Evolutionary conservation across 2,113 vertebrate genomes (phyloP), one percentile per base, ranked within the genome.

Genomic region (Nematolebias whitei): DNA sequence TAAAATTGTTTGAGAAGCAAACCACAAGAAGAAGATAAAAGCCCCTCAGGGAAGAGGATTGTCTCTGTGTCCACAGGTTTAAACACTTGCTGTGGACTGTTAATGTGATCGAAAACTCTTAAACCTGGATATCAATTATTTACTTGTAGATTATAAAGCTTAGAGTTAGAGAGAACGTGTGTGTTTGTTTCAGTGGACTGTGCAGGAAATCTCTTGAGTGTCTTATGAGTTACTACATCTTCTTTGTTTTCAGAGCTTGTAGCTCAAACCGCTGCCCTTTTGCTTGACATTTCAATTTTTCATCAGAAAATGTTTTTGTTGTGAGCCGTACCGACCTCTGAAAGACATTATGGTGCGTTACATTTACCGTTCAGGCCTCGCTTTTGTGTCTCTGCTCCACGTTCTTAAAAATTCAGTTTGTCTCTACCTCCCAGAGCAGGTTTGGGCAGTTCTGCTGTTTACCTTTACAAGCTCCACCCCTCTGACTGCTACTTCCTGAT

Each of bases 381-480:
- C 2, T 2, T 29, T 22, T 18, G 18, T 41, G n/a, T 63, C 19
- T 40, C 44, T 6, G 18, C 38, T 44, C 24, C 18, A 2, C 43
- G 26, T 51, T 41, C 26, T 4, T 41, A 16, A 13, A 29, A 26
- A 41, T 64, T 60, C 67, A 64, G 51, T 59, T 74, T 66, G 51
- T 57, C 19, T 65, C 0, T 0, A 69, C 67, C 68, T 74, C 44
- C 59, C 59, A 52, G 53, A 87, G 79, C 89, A 80, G 87, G 88
- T 91, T 80, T 53, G 79, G 83, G 71, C 79, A 79, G 84, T 85
- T 77, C 45, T 45, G 44, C 48, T 81, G 71, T 85, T 90, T 83
- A 90, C 78, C 69, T 79, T 83, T 72, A 41, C 12, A 55, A 47
- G 62, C 81, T 23, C 76, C 85, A 16, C 87, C 83, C 82, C 60